Conservation (phyloP, 2,113 vertebrate species). For the Zosterops pallidus region DNA sequence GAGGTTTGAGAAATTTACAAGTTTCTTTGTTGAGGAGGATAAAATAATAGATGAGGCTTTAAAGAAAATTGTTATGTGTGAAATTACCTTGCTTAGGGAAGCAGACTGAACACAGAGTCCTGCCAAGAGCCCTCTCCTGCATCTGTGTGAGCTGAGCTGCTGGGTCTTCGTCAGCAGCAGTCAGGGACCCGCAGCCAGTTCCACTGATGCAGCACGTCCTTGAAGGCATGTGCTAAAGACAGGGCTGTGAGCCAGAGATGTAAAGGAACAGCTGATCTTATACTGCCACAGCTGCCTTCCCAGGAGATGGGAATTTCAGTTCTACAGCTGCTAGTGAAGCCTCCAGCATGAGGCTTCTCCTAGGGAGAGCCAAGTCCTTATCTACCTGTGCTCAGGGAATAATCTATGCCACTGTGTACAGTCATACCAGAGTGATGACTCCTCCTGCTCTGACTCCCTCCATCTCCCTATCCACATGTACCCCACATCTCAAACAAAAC, state of each 20-base stretch:
- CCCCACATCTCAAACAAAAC: neutral
- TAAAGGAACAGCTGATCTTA: neutral
- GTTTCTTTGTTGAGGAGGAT: neutral
- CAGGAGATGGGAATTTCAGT: neutral
- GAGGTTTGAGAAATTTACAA: neutral
- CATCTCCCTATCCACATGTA: neutral
- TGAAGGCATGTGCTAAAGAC: neutral
- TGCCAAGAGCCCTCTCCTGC: neutral
- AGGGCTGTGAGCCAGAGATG: neutral
- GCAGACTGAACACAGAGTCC: neutral
- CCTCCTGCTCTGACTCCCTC: neutral
- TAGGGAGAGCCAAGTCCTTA: neutral
- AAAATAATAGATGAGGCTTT: neutral
- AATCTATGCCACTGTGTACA: neutral
- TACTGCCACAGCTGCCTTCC: neutral
- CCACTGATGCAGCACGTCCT: neutral
- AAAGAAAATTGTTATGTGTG: neutral
- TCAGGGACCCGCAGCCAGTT: neutral
- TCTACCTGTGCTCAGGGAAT: neutral
- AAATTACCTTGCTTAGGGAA: neutral
- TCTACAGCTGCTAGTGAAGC: neutral
- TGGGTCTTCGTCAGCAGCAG: neutral
- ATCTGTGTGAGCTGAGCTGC: accelerated
- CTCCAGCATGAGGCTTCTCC: neutral
- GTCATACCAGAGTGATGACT: neutral